Conservation (phyloP, 1,140 invertebrate species). For the Andrena cerasifolii region DNA sequence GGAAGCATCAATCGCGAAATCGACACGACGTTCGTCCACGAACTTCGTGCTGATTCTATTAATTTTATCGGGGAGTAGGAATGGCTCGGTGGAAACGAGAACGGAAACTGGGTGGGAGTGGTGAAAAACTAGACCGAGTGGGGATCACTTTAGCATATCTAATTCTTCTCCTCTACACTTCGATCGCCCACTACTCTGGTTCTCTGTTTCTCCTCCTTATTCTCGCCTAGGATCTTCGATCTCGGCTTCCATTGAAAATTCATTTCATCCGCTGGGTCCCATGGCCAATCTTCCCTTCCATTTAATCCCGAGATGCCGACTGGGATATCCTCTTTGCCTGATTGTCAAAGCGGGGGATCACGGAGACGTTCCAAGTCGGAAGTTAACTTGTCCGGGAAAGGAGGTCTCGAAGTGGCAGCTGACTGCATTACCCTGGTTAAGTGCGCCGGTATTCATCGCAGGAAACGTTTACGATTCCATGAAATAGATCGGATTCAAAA, state of each 20-base stretch:
- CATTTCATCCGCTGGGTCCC: constrained; percentile 73
- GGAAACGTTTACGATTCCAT: constrained; percentile 48
- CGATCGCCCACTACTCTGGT: neutral
- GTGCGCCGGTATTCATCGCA: constrained; percentile 45
- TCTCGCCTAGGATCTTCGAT: constrained; percentile 49
- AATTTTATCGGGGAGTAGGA: constrained; percentile 31
- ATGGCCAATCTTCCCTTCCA: constrained; percentile 72
- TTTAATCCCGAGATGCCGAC: constrained; percentile 72
- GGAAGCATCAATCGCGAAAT: neutral
- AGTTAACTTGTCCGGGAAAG: constrained; percentile 61
- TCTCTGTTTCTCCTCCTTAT: constrained; percentile 41
- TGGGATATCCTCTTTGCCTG: constrained; percentile 66
- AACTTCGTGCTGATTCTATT: constrained; percentile 9
- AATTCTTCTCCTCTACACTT: neutral
- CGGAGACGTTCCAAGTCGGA: constrained; percentile 58
- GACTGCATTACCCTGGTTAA: constrained; percentile 63
- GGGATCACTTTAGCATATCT: constrained; percentile 36
- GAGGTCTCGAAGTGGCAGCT: constrained; percentile 59
- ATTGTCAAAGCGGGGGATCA: constrained; percentile 68
- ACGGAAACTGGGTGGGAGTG: neutral
- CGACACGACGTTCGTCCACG: neutral
- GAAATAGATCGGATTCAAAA: constrained; percentile 13
- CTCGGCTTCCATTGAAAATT: constrained; percentile 73
- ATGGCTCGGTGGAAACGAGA: neutral
- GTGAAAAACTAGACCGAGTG: constrained; percentile 3